Percentiles rank a stretch among this genome's conserved stretches.
Evolutionary conservation across 1,140 invertebrate genomes (phyloP).

Genomic region (Drosophila sechellia): DNA sequence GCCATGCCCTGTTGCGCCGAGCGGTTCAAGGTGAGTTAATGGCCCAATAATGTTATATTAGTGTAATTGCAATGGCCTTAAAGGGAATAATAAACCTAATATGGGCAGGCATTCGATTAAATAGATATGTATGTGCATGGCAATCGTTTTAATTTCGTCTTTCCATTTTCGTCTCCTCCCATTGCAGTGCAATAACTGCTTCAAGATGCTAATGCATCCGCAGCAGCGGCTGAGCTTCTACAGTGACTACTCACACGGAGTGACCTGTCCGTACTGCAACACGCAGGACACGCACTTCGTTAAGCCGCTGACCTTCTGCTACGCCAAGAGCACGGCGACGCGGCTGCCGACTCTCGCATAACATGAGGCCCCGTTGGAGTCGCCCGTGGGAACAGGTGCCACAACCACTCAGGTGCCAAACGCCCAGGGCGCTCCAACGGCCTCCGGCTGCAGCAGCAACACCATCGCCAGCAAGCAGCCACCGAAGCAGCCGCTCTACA

Average conservation of each 20-base stretch:
- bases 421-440: conserved; percentile 63
- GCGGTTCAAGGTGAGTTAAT: conserved; percentile 91
- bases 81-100: neutral
- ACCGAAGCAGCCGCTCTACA: conserved; percentile 67
- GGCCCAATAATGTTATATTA: neutral
- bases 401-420: conserved; percentile 33
- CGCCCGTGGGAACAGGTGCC: conserved; percentile 55
- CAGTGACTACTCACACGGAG: conserved; percentile 97
- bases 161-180: conserved; percentile 14
- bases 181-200: conserved; percentile 94
- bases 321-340: conserved; percentile 89
- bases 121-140: neutral
- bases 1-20: conserved; percentile 97
- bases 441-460: conserved; percentile 23
- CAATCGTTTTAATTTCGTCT: conserved; percentile 5
- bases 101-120: neutral
- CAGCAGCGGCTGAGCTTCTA: conserved; percentile 95
- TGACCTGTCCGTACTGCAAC: conserved; percentile 96
- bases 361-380: conserved; percentile 89
- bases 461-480: conserved; percentile 17
- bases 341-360: conserved; percentile 92
- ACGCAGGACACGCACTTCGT: conserved; percentile 97
- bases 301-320: conserved; percentile 93
- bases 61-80: neutral
- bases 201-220: conserved; percentile 92